Evolutionary conservation across 2,797 vertebrate species (phyloP), one percentile per base, ranked within the genome.

Genomic region (Tokudaia tokunoshimensis): DNA sequence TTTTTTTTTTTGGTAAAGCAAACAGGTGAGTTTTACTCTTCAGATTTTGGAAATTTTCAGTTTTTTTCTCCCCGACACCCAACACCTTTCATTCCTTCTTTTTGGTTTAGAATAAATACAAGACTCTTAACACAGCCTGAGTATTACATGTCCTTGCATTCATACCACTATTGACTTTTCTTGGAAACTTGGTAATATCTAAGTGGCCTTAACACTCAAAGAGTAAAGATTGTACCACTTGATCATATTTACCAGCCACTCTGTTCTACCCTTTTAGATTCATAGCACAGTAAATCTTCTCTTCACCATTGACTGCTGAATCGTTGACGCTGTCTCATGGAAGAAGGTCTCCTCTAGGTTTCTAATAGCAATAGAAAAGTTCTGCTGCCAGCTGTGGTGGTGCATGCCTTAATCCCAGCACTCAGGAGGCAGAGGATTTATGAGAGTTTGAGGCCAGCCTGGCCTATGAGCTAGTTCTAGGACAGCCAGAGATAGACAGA

Each of bases 331-430:
- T 89, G 41, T 90, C 76, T 74, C 61, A 74, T 91, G n/a, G 50
- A 57, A 57, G 74, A 94, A 93, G 72, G 65, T 94, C 59, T n/a
- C 31, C 80, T 67, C 63, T 90, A 67, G 44, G 50, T 92, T 96
- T 94, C 19, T 94, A 90, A 75, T 92, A 80, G 82, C 96, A 98
- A 91, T 34, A 94, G 78, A 87, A 80, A 96, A 52, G 70, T 15
- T 22, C 44, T 70, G 22, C 29, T 24, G 17, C 44, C 83, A 52
- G 19, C 31, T 14, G 83, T 67, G 63, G 63, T 67, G 44, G 61
- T 0, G 0, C 41, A n/a, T 19, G 7, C 41, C 82, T 65, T 65
- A 84, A 63, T 31, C 29, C 5, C 9, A 65, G 61, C 41, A 9
- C 61, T 67, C 41, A 14, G 37, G 82, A 65, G 41, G 82, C 59